Evolutionary conservation across 1,140 invertebrate species (phyloP), one percentile per base, ranked within the genome.

Genomic region (Diorhabda carinulata): DNA sequence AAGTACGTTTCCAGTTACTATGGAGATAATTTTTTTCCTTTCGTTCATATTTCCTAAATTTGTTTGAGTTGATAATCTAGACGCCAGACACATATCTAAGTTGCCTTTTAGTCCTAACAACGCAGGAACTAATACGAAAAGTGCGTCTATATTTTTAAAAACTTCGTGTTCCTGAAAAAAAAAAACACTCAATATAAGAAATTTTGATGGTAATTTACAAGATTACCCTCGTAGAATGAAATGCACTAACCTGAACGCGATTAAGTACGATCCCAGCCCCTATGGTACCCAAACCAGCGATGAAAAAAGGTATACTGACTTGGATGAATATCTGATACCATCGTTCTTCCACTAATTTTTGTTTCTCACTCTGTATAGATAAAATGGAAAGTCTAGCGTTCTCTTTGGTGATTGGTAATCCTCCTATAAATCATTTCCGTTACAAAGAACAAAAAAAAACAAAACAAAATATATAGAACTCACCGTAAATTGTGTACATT

Each of bases 61-160:
- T 2, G 93, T 91, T 79, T 96, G 93, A 0, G 95, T 98, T 10
- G 95, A 97, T 0, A 99, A 85, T 9, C 97, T 86, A 2, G 95
- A 97, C 0, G 96, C 96, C 42, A 98, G 83, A 61, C 96, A 98
- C 96, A 98, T 98, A 83, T 98, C 97, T 74, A 98, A 83, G 83
- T 98, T 98, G 67, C 96, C 97, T 83, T 98, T 98, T 43, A 98
- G 83, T 3, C 97, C 96, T 41, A 98, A 86, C 8, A 98, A 83
- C 9, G 96, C 90, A 44, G 96, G 95, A 40, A 98, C 94, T 45
- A 98, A 81, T 56, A 98, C 94, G 73, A 96, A 92, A 43, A 98
- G 86, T 78, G 96, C 93, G 5, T 89, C 88, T 2, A 98, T 87
- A 66, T 89, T 82, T 70, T 83, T 76, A 77, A 97, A 98, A 5